Base-by-base conservation (phyloP, 2,888 invertebrate species). In the Polydrusus tereticollis region DNA sequence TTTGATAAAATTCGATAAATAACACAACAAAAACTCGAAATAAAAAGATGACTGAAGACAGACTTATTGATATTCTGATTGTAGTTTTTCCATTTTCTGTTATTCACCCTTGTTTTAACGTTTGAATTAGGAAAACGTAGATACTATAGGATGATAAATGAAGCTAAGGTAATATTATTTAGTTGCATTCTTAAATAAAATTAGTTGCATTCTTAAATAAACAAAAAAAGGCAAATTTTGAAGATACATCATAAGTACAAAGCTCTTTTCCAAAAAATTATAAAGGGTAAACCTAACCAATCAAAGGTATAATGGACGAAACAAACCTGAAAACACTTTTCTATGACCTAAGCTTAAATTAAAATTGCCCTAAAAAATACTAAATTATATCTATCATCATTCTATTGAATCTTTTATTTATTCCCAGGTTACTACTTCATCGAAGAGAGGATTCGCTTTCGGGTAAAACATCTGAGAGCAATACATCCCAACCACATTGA, bases 401-500 rank as follows among this genome's bases (percentile, higher is more conserved):
- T 36, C 12, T 2, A 16, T n/a, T 14, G 57, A 52, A 23, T 45
- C 14, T 52, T 63, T 60, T 29, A 29, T 36, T 50, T 62, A 36
- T 55, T 74, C 66, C 43, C 47, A 76, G 76, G 76, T 29, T 77
- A 78, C 38, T 77, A 77, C 43, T 78, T 78, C 59, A 10, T 78
- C 16, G 77, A 78, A 50, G 70, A 75, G 23, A 47, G 65, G 23
- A 43, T 58, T 14, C 57, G 72, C 14, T 69, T 70, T 67, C 71
- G 68, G 45, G 60, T 72, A 29, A 74, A 59, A 63, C 66, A 72
- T 38, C 45, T 78, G 8, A 67, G 67, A 47, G 74, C 78, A 1
- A 70, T 77, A 20, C 74, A 74, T 58, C 77, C 78, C 3, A 73
- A 36, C 21, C 74, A 76, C 36, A 68, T 78, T 29, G 78, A 78